Conservation (phyloP, 1,140 invertebrate species). For the Heliconius melpomene region DNA sequence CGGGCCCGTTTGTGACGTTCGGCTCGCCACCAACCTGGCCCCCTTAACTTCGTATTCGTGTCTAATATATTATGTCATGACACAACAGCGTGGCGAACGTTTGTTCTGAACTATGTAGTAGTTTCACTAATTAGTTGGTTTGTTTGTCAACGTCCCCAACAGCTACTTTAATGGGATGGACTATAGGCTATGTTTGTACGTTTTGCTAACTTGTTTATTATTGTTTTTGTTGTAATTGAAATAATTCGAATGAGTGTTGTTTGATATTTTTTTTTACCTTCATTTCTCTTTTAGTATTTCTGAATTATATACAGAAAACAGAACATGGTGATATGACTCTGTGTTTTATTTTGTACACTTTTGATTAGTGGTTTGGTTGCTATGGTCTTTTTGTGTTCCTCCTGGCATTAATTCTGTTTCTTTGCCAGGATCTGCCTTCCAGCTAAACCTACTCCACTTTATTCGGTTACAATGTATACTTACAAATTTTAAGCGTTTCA, state of each 20-base stretch:
- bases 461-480: too few species aligned
- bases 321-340: not conserved
- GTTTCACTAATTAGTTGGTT: constrained; percentile 29
- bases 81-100: constrained; percentile 16
- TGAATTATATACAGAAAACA: too few species aligned
- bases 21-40: constrained; percentile 45
- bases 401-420: too few species aligned
- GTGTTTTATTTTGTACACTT: not conserved
- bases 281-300: too few species aligned
- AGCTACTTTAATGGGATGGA: constrained; percentile 17
- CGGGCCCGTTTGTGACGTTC: constrained; percentile 60
- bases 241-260: too few species aligned
- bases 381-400: too few species aligned
- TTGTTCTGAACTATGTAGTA: constrained; percentile 23
- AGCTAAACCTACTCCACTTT: too few species aligned
- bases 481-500: too few species aligned
- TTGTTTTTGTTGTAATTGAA: not conserved
- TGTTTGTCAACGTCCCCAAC: constrained; percentile 30
- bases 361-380: too few species aligned
- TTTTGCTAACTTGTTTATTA: not conserved
- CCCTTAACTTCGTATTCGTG: constrained; percentile 39
- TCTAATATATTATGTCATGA: constrained; percentile 35
- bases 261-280: too few species aligned
- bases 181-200: constrained; percentile 15
- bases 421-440: too few species aligned